These are phyloP conservation scores for Phengaris alcon DNA, from an alignment of 2,888 invertebrate genomes.

Conservation along the genomic window DNA sequence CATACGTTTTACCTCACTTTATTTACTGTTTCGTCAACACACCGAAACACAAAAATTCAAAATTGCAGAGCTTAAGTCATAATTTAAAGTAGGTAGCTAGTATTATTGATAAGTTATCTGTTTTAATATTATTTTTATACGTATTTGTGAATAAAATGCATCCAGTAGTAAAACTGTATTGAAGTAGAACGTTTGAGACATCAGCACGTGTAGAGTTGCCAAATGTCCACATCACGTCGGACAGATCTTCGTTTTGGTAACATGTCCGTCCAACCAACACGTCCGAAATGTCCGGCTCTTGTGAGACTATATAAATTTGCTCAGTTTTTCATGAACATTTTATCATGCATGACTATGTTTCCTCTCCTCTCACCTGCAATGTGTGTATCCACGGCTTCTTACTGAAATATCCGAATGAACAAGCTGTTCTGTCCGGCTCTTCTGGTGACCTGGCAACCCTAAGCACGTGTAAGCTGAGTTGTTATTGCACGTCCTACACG, in stretches of 20 bases:
- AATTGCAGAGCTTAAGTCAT: neutral
- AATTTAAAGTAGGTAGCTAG: no score
- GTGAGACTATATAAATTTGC: no score
- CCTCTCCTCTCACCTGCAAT: neutral
- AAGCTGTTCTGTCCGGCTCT: no score
- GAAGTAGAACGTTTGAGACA: neutral
- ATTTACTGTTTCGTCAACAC: neutral
- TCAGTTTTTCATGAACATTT: no score
- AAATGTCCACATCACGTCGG: neutral
- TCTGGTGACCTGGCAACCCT: neutral
- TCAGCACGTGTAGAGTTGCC: neutral
- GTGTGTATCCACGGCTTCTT: no score
- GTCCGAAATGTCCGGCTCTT: no score
- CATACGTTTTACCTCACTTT: slow-evolving; percentile 11
- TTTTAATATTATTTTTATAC: no score
- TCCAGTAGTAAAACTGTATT: neutral
- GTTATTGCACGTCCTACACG: neutral
- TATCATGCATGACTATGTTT: neutral
- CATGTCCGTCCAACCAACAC: no score
- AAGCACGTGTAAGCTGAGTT: neutral
- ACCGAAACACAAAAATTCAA: neutral
- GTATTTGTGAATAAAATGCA: no score
- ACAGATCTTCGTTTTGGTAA: no score
- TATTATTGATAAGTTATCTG: no score
- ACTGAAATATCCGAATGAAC: neutral